These are phyloP conservation scores for Lordiphosa andalusiaca DNA, from an alignment of 2,888 invertebrate genomes.

Conservation along the genomic window DNA sequence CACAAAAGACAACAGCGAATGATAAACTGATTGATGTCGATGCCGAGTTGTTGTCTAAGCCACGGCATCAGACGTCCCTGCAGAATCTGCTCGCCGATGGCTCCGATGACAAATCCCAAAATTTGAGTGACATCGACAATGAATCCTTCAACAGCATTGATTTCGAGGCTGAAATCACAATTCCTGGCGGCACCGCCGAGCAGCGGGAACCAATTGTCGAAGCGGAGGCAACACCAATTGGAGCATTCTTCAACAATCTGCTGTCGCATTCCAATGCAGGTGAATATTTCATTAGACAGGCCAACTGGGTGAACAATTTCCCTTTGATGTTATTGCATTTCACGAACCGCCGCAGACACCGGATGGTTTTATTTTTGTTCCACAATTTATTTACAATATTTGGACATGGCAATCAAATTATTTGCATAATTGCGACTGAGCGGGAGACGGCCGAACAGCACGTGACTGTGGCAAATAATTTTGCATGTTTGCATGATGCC, in stretches of 20 bases:
- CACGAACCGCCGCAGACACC: constrained; percentile 47
- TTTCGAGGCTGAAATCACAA: constrained; percentile 80
- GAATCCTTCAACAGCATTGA: constrained; percentile 81
- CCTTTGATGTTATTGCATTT: constrained; percentile 65
- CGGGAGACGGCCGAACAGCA: constrained; percentile 10
- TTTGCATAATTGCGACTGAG: constrained; percentile 65
- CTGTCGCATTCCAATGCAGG: constrained; percentile 79
- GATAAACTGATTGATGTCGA: constrained; percentile 54
- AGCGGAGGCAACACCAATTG: constrained; percentile 76
- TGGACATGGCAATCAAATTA: constrained; percentile 60
- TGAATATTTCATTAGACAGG: constrained; percentile 64
- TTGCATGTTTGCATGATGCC: constrained; percentile 35
- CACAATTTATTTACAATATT: constrained; percentile 61
- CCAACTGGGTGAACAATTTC: constrained; percentile 52
- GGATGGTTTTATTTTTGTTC: constrained; percentile 22
- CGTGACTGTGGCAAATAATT: constrained; percentile 44
- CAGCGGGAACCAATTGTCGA: constrained; percentile 29
- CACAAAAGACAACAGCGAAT: constrained; percentile 63
- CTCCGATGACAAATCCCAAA: constrained; percentile 79
- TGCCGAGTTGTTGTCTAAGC: constrained; percentile 45
- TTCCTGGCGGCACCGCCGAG: constrained; percentile 63
- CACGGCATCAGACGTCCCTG: constrained; percentile 59
- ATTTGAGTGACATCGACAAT: constrained; percentile 80
- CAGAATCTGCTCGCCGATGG: constrained; percentile 73
- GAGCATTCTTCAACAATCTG: constrained; percentile 79